Evolutionary conservation across 35 echinoderm and acorn worm species (phyloP).

Genomic region (Patiria miniata): DNA sequence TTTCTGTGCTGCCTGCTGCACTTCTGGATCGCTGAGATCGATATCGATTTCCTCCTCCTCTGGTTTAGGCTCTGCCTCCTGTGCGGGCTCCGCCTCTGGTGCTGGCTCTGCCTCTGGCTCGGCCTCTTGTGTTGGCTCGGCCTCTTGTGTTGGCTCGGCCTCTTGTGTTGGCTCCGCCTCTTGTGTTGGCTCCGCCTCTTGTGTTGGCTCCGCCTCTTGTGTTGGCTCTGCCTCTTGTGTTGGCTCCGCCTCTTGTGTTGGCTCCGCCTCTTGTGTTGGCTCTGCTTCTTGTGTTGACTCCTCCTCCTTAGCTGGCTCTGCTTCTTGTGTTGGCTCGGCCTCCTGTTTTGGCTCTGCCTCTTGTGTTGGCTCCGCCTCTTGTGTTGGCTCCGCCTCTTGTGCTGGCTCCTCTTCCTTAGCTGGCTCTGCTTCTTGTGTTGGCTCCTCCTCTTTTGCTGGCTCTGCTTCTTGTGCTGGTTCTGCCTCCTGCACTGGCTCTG

Average conservation of each 20-base stretch:
- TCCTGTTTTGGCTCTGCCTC: conserved; percentile 1
- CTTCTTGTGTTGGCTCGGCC: background rate
- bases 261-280: conserved; percentile 11
- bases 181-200: conserved; percentile 16
- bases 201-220: background rate
- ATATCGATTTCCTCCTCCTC: conserved; percentile 90
- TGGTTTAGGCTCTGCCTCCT: conserved; percentile 33
- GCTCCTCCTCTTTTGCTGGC: conserved; percentile 65
- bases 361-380: background rate
- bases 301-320: background rate
- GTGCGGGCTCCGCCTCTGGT: conserved; percentile 38
- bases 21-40: conserved; percentile 85
- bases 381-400: conserved; percentile 26
- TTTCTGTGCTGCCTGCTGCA: conserved; percentile 81
- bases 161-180: conserved; percentile 23
- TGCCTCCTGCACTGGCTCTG: conserved; percentile 40
- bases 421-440: conserved; percentile 79
- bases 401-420: conserved; percentile 18
- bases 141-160: background rate
- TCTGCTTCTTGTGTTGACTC: background rate
- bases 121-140: conserved; percentile 32
- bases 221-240: background rate
- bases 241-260: background rate
- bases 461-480: conserved; percentile 45
- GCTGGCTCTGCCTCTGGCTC: conserved; percentile 36